phyloP scores from a whole-genome alignment of 2,113 vertebrate genomes.

The Takifugu bimaculatus region DNA sequence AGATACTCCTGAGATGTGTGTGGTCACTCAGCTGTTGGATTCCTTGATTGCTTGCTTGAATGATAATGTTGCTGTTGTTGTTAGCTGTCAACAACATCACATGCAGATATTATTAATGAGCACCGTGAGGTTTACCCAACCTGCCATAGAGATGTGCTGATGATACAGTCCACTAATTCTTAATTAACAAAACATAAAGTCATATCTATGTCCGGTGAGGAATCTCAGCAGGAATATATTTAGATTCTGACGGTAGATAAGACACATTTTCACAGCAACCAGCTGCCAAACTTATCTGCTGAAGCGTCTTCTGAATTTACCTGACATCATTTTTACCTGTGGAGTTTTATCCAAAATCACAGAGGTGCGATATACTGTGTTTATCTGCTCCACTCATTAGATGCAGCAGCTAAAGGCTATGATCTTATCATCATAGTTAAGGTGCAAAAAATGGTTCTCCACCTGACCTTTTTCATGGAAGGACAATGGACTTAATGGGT shows the following conservation, averaged over 20 bases:
- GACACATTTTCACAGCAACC: background rate
- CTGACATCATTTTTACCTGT: too few relatives aligned
- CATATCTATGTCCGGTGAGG: background rate
- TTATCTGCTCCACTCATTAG: slow-evolving; percentile 45
- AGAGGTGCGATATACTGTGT: too few relatives aligned
- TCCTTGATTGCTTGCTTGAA: slow-evolving; percentile 30
- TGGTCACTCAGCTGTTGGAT: slow-evolving; percentile 14
- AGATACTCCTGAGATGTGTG: slow-evolving; percentile 31
- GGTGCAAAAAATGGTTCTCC: slow-evolving; percentile 30
- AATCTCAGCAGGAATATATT: background rate
- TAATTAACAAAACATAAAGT: slow-evolving; percentile 41
- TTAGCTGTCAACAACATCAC: slow-evolving; percentile 33
- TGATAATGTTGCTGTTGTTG: slow-evolving; percentile 21
- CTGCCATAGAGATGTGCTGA: slow-evolving; percentile 26
- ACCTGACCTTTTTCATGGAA: too few relatives aligned
- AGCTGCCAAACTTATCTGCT: too few relatives aligned
- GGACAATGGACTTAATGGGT: too few relatives aligned
- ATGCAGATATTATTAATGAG: slow-evolving; percentile 26
- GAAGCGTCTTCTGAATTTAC: too few relatives aligned
- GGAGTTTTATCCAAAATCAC: too few relatives aligned
- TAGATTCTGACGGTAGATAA: slow-evolving; percentile 9
- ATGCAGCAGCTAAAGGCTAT: slow-evolving; percentile 38
- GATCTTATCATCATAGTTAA: slow-evolving; percentile 60
- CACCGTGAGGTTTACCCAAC: slow-evolving; percentile 2
- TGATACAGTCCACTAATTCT: slow-evolving; percentile 41